Base-by-base conservation (phyloP, 2,113 vertebrate genomes). In the Empidonax traillii region DNA sequence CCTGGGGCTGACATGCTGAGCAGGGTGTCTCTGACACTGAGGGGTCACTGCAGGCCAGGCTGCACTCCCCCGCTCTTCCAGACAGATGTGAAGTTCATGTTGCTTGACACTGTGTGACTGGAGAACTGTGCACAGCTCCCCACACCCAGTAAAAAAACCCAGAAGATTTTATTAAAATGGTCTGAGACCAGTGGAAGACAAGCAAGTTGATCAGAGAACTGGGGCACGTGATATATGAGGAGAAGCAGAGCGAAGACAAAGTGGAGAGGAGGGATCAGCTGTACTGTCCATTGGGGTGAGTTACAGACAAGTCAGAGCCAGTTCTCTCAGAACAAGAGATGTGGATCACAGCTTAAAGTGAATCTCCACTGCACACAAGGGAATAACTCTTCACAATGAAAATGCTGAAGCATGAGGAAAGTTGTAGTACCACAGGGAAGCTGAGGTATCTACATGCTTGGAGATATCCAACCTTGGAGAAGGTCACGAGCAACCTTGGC, bases 21-120 rank as follows among this genome's bases (percentile, higher is more conserved):
- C 35, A 41, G 8, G 11, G 47, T 52, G 37, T 21, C 37, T 43
- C 56, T 83, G 37, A 14, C 28, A 13, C 58, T 25, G 24, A 22
- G 8, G 52, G 28, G 35, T 73, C 61, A 15, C 66, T 59, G 83
- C 25, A 20, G 24, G 12, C 37, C 1, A 2, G 56, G 24, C 28
- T 71, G 7, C 7, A 8, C 7, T 41, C 4, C 1, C 23, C 15
- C 21, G 23, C 28, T 1, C 0, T 16, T 52, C 21, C 14, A 30
- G 37, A 17, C 24, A 33, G 31, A 10, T 6, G 5, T 10, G 21
- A 5, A 46, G 52, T 41, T 41, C n/a, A 17, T 53, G 17, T 18
- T 66, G n/a, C 10, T 33, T 65, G 51, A 13, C 43, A 13, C 30
- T 62, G 17, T 84, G 41, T 23, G 22, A 8, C 14, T 23, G 53